Conservation (phyloP, 2,113 vertebrate genomes). For the Perccottus glenii region DNA sequence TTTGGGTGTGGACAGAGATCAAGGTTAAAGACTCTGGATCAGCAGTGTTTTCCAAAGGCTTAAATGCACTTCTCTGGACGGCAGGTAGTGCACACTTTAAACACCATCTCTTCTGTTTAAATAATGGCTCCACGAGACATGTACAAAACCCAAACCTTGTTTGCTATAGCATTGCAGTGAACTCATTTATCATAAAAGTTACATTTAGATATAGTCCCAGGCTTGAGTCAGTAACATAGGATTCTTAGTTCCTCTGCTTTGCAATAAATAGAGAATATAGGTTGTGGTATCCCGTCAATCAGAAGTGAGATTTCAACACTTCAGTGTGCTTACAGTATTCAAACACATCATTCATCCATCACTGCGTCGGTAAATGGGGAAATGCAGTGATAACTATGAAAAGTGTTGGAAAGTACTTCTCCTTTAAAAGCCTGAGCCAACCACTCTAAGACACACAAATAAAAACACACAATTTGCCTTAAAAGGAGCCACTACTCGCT, state of each 20-base stretch:
- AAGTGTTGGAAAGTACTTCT: background rate
- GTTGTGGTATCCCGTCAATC: too few species aligned
- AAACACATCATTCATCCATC: too few species aligned
- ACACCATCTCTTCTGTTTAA: background rate
- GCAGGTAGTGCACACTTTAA: constrained; percentile 15
- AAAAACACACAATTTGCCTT: constrained; percentile 37
- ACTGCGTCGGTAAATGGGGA: too few species aligned
- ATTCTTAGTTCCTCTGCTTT: too few species aligned
- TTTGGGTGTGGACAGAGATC: constrained; percentile 61
- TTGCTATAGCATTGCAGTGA: too few species aligned
- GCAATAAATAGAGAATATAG: too few species aligned
- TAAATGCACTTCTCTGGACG: constrained; percentile 59
- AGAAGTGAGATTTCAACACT: too few species aligned
- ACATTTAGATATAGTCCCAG: too few species aligned
- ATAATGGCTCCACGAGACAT: background rate
- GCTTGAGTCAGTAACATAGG: too few species aligned
- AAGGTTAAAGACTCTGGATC: constrained; percentile 68
- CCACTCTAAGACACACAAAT: constrained; percentile 13
- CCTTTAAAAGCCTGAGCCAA: constrained; percentile 16
- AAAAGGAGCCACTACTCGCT: constrained; percentile 30
- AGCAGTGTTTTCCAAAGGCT: constrained; percentile 60
- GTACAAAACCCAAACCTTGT: background rate
- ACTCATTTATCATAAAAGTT: too few species aligned
- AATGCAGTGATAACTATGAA: too few species aligned
- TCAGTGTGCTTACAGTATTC: too few species aligned